These are phyloP conservation scores for Campaea margaritaria DNA, from an alignment of 2,888 invertebrate genomes.

Conservation along the genomic window DNA sequence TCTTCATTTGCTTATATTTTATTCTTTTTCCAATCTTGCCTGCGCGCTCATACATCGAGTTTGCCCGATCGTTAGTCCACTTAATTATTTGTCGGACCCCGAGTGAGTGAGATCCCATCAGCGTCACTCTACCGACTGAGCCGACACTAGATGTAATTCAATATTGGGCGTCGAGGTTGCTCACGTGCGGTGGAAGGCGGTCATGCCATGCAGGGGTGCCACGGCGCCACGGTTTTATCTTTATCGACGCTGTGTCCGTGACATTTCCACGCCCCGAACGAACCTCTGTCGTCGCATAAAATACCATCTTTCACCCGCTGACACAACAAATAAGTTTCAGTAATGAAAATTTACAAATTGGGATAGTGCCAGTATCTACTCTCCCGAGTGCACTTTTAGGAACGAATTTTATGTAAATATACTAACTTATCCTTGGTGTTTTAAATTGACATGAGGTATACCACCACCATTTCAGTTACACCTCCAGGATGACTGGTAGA, in stretches of 20 bases:
- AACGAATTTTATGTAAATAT: too few relatives aligned
- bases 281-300: slow-evolving; percentile 48
- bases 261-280: slow-evolving; percentile 71
- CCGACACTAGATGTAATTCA: slow-evolving; percentile 2
- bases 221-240: slow-evolving; percentile 57
- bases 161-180: slow-evolving; percentile 7
- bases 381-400: too few relatives aligned
- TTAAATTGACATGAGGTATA: too few relatives aligned
- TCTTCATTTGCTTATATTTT: too few relatives aligned
- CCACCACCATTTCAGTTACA: too few relatives aligned
- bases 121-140: not conserved
- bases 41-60: not conserved
- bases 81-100: too few relatives aligned
- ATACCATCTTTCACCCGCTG: slow-evolving; percentile 52
- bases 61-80: too few relatives aligned
- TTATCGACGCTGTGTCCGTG: slow-evolving; percentile 67
- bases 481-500: too few relatives aligned
- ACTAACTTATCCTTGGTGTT: too few relatives aligned
- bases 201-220: slow-evolving; percentile 15
- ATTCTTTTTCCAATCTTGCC: not conserved
- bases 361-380: not conserved
- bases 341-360: not conserved
- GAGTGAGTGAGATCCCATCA: too few relatives aligned
- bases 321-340: slow-evolving; percentile 41
- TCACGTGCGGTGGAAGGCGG: slow-evolving; percentile 12